Evolutionary conservation across 2,797 vertebrate genomes (phyloP).

Genomic region (Neosilurus mollespiculum): DNA sequence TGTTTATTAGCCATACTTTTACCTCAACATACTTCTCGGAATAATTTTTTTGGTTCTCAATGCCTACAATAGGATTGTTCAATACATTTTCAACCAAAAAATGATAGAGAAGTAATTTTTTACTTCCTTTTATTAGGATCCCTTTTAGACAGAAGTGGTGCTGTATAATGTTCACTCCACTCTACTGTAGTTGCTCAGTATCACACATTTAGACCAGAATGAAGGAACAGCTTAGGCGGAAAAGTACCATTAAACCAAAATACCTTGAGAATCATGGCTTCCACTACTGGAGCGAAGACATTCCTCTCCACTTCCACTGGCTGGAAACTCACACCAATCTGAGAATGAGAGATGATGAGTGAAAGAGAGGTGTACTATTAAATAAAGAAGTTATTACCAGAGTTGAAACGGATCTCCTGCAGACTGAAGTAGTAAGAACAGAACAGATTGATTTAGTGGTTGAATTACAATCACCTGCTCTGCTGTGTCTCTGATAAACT

Average conservation of each 20-base stretch:
- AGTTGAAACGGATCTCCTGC: background rate
- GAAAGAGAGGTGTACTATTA: background rate
- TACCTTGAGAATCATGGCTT: slow-evolving; percentile 97
- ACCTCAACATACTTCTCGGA: no score
- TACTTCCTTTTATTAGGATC: no score
- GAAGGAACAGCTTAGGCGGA: background rate
- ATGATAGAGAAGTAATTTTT: no score
- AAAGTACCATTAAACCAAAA: background rate
- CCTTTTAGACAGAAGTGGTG: no score
- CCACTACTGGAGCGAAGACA: slow-evolving; percentile 85
- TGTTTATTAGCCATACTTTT: no score
- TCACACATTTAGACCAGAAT: background rate
- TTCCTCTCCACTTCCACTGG: slow-evolving; percentile 89
- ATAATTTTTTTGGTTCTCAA: no score
- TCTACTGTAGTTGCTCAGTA: background rate
- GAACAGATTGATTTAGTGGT: background rate
- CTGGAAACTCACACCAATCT: slow-evolving; percentile 91
- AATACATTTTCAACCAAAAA: no score
- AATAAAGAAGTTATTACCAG: no score
- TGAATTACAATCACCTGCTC: slow-evolving; percentile 80
- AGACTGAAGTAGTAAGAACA: background rate
- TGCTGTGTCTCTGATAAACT: slow-evolving; percentile 84
- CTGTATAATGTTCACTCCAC: no score
- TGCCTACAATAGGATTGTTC: no score
- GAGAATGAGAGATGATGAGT: slow-evolving; percentile 42